Conservation (phyloP, 1,140 invertebrate genomes). For the Drosophila busckii region DNA sequence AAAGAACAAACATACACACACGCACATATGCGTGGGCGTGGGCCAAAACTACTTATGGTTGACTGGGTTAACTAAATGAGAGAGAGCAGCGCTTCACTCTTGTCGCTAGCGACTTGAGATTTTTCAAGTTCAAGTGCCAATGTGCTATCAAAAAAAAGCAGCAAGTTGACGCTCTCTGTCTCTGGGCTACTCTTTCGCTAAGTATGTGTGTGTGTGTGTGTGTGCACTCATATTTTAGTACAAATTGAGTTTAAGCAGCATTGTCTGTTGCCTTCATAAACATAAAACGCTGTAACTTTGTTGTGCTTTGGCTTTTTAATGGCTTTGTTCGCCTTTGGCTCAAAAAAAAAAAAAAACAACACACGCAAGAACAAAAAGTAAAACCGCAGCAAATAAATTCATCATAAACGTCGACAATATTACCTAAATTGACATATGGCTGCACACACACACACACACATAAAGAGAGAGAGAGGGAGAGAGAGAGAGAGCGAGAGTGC, state of each 20-base stretch:
- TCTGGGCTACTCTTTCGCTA: not conserved
- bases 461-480: not conserved
- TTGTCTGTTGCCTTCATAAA: slow-evolving; percentile 28
- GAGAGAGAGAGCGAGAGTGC: too few relatives aligned
- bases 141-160: slow-evolving; percentile 64
- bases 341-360: too few relatives aligned
- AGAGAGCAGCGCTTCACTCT: not conserved
- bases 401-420: slow-evolving; percentile 65
- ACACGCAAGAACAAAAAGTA: too few relatives aligned
- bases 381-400: slow-evolving; percentile 61
- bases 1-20: too few relatives aligned
- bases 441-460: slow-evolving; percentile 6
- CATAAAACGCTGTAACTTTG: slow-evolving; percentile 55
- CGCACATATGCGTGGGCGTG: too few relatives aligned
- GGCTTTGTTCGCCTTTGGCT: slow-evolving; percentile 46
- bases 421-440: slow-evolving; percentile 65
- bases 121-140: slow-evolving; percentile 59
- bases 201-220: slow-evolving; percentile 9
- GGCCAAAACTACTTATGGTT: too few relatives aligned
- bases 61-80: not conserved
- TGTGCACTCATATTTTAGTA: slow-evolving; percentile 51
- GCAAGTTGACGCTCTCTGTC: slow-evolving; percentile 30
- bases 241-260: slow-evolving; percentile 54
- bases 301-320: slow-evolving; percentile 58
- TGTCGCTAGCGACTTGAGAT: not conserved